phyloP scores from a whole-genome alignment of 2,888 invertebrate species.

The Deilephila porcellus region DNA sequence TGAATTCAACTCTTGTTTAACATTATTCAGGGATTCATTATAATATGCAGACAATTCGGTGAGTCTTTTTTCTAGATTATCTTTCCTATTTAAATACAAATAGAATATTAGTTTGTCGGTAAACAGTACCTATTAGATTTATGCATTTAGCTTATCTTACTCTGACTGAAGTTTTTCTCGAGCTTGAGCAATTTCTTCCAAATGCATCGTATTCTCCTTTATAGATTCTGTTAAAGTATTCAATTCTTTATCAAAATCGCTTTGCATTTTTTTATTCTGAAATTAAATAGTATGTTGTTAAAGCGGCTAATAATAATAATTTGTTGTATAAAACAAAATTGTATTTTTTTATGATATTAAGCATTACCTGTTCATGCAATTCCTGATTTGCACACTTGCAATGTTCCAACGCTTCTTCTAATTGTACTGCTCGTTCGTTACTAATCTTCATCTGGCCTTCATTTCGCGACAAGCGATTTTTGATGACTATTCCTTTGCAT shows the following conservation, averaged over 20 bases:
- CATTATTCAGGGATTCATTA: conserved; percentile 60
- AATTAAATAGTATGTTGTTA: conserved; percentile 25
- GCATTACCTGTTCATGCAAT: conserved; percentile 64
- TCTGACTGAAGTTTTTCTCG: conserved; percentile 70
- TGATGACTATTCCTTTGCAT: conserved; percentile 54
- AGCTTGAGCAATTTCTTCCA: conserved; percentile 69
- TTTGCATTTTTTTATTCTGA: conserved; percentile 67
- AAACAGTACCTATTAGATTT: background rate
- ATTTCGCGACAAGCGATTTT: conserved; percentile 58
- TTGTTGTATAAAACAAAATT: background rate
- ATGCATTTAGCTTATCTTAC: conserved; percentile 52
- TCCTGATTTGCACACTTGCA: conserved; percentile 66
- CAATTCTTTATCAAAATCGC: conserved; percentile 67
- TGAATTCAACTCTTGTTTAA: conserved; percentile 60
- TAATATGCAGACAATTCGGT: conserved; percentile 62
- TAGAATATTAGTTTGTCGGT: no score
- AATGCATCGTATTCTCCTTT: conserved; percentile 62
- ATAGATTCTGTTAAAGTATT: conserved; percentile 68
- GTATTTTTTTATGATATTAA: background rate
- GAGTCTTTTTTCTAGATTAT: conserved; percentile 67
- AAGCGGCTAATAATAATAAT: background rate
- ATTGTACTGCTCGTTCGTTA: conserved; percentile 55
- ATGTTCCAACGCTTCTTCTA: conserved; percentile 65
- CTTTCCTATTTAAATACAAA: conserved; percentile 58
- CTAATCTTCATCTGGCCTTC: conserved; percentile 66